phyloP scores from a whole-genome alignment of 2,888 invertebrate species.

The Galerucella pusilla region DNA sequence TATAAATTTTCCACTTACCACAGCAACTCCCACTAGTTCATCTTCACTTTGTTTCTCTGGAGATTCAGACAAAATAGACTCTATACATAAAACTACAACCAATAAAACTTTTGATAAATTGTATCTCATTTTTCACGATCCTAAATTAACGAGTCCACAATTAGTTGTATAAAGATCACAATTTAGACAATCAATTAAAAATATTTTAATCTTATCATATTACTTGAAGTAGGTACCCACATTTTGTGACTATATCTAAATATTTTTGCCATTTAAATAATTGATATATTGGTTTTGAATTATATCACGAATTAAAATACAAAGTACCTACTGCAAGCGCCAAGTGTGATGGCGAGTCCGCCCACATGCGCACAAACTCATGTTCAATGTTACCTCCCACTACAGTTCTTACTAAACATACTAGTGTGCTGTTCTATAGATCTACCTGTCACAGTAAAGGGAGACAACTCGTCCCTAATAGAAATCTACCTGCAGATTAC shows the following conservation, averaged over 20 bases:
- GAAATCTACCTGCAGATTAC: too few species aligned
- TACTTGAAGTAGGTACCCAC: not conserved
- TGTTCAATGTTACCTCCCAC: too few species aligned
- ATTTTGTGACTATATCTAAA: not conserved
- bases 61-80: not conserved
- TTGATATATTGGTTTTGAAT: too few species aligned
- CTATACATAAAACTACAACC: not conserved
- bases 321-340: too few species aligned
- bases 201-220: constrained; percentile 1
- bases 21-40: constrained; percentile 19
- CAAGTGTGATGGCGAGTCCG: too few species aligned
- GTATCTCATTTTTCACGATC: not conserved
- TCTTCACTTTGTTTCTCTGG: not conserved
- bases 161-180: not conserved
- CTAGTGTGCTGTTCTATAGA: too few species aligned
- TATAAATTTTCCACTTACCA: constrained; percentile 15
- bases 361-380: too few species aligned
- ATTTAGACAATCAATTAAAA: not conserved
- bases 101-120: not conserved
- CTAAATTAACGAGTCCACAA: not conserved
- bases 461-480: too few species aligned
- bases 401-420: too few species aligned
- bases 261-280: not conserved
- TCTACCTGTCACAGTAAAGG: too few species aligned
- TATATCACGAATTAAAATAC: too few species aligned